Percentiles rank a stretch among this genome's conserved stretches.
phyloP scores from a whole-genome alignment of 2,888 invertebrate genomes.

The Pteria penguin region DNA sequence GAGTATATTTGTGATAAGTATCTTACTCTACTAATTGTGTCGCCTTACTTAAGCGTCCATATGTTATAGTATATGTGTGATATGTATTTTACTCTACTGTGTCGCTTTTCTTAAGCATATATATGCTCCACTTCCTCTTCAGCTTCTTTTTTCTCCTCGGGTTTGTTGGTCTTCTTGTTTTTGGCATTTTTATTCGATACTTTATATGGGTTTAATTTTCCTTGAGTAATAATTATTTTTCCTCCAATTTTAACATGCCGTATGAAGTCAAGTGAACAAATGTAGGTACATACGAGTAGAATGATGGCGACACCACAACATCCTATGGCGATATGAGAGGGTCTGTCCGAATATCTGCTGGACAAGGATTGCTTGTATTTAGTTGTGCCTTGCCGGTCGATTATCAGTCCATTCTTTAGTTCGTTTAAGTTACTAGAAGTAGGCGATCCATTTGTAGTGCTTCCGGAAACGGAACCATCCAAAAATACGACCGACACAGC shows the following conservation, averaged over 20 bases:
- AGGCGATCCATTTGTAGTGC: no score
- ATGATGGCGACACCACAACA: conserved; percentile 7
- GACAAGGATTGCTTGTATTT: conserved; percentile 16
- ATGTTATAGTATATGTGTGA: no score
- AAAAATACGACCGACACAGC: no score
- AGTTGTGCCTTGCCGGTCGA: background rate
- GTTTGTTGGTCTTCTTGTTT: background rate
- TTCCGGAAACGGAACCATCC: no score
- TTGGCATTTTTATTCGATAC: background rate
- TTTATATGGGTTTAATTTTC: background rate
- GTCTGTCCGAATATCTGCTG: background rate
- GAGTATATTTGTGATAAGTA: no score
- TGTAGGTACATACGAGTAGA: conserved; percentile 14
- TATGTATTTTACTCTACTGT: no score
- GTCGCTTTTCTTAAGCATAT: no score
- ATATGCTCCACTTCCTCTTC: no score
- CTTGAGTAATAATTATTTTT: conserved; percentile 12
- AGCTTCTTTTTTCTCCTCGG: no score
- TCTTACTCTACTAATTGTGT: no score
- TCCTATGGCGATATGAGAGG: conserved; percentile 16
- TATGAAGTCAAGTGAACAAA: conserved; percentile 31
- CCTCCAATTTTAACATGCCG: conserved; percentile 7
- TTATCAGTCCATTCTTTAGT: background rate
- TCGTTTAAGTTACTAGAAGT: background rate
- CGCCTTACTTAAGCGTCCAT: no score